Evolutionary conservation across 2,113 vertebrate species (phyloP), one percentile per base, ranked within the genome.

Genomic region (Rhinopomastus cyanomelas): DNA sequence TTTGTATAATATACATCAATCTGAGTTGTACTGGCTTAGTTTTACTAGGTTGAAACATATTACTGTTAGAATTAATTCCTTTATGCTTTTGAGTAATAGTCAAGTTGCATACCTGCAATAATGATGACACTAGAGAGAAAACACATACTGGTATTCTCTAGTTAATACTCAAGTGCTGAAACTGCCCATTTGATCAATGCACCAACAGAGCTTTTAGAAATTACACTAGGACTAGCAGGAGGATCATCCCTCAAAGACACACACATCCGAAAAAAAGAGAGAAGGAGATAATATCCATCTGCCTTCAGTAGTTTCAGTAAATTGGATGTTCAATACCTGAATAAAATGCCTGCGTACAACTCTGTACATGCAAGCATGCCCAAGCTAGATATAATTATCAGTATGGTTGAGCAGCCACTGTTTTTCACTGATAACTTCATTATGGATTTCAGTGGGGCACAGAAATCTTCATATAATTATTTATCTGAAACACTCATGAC

Each of bases 291-390:
- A 55, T 10, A 56, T 4, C 7, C 9, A 44, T 51, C 57, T 67
- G 19, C 57, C 34, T 91, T 83, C 44, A 55, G 42, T 69, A 62
- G 51, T 83, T 94, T 89, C 78, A 72, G 61, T 84, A 91, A 25
- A 74, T 20, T 74, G 52, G 8, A 6, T 78, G 32, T 81, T 90
- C 77, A 88, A 74, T 67, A 91, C 6, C 69, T 86, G 77, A 83
- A 86, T 75, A 56, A 78, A 81, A 88, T 78, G 48, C 36, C 30
- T 74, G 25, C 51, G 57, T 72, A 75, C 29, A 81, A 17, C 13
- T 81, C 57, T 88, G 29, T 22, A 46, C n/a, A 42, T n/a, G n/a
- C n/a, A 93, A 27, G 17, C 32, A 68, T 88, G 19, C 27, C 25
- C 30, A 39, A 68, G 32, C 22, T 48, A 76, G 55, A 78, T 88